Percentiles rank a stretch among this genome's conserved stretches.
Conservation (phyloP, 2,113 vertebrate genomes). For the Ochotona curzoniae region DNA sequence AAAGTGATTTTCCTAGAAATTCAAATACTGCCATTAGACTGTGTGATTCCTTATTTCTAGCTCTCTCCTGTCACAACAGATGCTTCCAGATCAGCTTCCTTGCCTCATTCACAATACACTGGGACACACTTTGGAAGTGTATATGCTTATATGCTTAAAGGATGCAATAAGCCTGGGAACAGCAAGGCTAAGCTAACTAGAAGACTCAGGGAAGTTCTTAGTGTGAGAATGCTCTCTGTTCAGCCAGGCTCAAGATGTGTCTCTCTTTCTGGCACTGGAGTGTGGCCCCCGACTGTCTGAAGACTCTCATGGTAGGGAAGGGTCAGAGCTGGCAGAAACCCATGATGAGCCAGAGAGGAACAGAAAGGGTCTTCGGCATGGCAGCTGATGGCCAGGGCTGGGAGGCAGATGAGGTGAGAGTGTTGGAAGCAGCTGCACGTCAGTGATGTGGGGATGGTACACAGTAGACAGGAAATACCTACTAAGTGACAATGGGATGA, state of each 20-base stretch:
- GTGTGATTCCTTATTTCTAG: neutral
- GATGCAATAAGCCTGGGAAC: neutral
- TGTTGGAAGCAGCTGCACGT: neutral
- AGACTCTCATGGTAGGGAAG: neutral
- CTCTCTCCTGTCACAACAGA: neutral
- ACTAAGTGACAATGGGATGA: neutral
- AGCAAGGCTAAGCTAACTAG: neutral
- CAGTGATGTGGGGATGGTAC: neutral
- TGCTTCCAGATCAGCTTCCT: neutral
- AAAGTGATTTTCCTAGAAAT: neutral
- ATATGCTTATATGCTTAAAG: neutral
- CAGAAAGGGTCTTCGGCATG: neutral
- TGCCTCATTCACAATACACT: neutral
- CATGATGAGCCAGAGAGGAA: neutral
- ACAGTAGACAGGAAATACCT: constrained; percentile 50
- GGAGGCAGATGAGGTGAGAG: neutral
- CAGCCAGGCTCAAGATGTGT: neutral
- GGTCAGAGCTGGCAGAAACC: neutral
- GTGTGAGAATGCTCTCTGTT: neutral
- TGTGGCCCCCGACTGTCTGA: neutral
- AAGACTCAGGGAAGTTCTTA: neutral
- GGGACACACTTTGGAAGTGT: neutral
- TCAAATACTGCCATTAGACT: neutral
- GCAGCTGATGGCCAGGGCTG: neutral
- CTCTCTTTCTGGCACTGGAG: neutral